Conservation (phyloP, 2,113 vertebrate genomes). For the Alexandromys fortis region DNA sequence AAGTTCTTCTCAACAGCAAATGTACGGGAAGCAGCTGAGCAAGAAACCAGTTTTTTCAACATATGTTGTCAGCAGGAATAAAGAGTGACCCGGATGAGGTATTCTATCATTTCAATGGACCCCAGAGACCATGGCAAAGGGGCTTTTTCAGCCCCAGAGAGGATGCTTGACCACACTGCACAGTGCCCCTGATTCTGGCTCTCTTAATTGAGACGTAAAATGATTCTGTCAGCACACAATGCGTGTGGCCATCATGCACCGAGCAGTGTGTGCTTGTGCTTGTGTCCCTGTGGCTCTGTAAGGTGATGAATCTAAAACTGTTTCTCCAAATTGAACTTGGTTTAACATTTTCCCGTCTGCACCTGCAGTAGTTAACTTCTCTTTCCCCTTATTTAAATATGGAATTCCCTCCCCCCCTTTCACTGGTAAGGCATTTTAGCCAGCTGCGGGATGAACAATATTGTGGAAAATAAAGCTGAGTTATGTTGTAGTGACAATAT, state of each 20-base stretch:
- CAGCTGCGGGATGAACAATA: slow-evolving; percentile 7
- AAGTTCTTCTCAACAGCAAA: slow-evolving; percentile 22
- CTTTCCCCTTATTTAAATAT: slow-evolving; percentile 44
- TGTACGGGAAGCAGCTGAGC: not conserved
- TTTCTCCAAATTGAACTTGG: slow-evolving; percentile 32
- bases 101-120: not conserved
- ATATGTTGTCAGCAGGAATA: not conserved
- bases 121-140: not conserved
- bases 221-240: not conserved
- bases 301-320: not conserved
- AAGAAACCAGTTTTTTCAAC: not conserved
- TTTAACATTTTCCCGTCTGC: not conserved
- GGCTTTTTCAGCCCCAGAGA: not conserved
- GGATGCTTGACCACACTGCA: not conserved
- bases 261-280: not conserved
- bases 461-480: slow-evolving; percentile 41
- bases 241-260: not conserved
- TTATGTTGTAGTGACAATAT: not conserved
- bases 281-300: not conserved
- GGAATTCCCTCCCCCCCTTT: slow-evolving; percentile 23
- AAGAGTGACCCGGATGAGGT: not conserved
- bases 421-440: slow-evolving; percentile 7
- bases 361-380: slow-evolving; percentile 37
- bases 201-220: not conserved
- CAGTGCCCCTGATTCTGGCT: not conserved